Evolutionary conservation across 53 echinoderm and acorn worm genomes (phyloP).

Genomic region (Echinarachnius parma): DNA sequence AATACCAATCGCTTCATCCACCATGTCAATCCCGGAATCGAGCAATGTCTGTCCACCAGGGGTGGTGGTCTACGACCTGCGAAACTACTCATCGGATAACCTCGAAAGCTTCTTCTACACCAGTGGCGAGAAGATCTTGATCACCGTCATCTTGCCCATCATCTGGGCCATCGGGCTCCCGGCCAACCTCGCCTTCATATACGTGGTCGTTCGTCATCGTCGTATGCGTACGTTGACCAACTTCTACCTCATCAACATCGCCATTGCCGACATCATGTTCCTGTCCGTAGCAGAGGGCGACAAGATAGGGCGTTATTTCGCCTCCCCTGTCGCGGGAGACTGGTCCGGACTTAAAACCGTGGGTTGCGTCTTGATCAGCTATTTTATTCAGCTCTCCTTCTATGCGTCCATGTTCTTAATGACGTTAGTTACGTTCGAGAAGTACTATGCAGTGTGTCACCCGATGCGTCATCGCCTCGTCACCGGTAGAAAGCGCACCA

Average conservation of each 20-base stretch:
- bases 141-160: slow-evolving; percentile 67
- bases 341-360: slow-evolving; percentile 51
- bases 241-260: slow-evolving; percentile 77
- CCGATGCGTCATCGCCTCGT: slow-evolving; percentile 62
- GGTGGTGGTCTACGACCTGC: background rate
- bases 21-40: too few relatives aligned
- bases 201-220: slow-evolving; percentile 56
- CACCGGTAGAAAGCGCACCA: slow-evolving; percentile 55
- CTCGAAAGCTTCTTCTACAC: slow-evolving; percentile 39
- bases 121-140: slow-evolving; percentile 44
- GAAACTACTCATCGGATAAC: background rate
- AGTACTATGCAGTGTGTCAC: slow-evolving; percentile 73
- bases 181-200: slow-evolving; percentile 68
- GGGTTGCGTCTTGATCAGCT: slow-evolving; percentile 59
- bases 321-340: slow-evolving; percentile 57
- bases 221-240: slow-evolving; percentile 92
- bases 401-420: slow-evolving; percentile 70
- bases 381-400: slow-evolving; percentile 49
- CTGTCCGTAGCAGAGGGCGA: slow-evolving; percentile 65
- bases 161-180: slow-evolving; percentile 56
- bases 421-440: slow-evolving; percentile 74
- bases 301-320: slow-evolving; percentile 55
- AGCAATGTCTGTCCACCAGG: slow-evolving; percentile 12
- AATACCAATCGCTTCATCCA: too few relatives aligned
- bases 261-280: slow-evolving; percentile 71